These are phyloP conservation scores for Solea solea DNA, from an alignment of 2,113 vertebrate species.

Conservation along the genomic window DNA sequence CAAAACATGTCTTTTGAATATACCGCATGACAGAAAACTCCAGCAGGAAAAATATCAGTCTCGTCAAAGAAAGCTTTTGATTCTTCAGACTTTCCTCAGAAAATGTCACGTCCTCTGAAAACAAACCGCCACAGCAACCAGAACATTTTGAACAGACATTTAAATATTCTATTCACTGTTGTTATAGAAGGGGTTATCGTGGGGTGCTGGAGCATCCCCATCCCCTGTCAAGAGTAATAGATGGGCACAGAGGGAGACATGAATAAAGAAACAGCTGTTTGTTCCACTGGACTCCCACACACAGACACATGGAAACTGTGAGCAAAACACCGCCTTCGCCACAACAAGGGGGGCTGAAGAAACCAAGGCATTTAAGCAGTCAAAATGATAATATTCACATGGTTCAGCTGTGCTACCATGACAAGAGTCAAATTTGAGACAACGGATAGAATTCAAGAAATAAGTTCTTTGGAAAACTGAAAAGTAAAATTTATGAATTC, in stretches of 20 bases:
- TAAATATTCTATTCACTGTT: slow-evolving; percentile 6
- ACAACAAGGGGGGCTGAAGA: slow-evolving; percentile 54
- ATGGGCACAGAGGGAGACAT: slow-evolving; percentile 33
- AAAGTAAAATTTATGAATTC: slow-evolving; percentile 12
- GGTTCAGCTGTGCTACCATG: slow-evolving; percentile 12
- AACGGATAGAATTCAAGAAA: slow-evolving; percentile 23
- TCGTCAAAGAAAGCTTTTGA: too few relatives aligned
- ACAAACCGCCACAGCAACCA: too few relatives aligned
- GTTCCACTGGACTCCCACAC: slow-evolving; percentile 70
- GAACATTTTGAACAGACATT: background rate
- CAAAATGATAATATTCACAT: slow-evolving; percentile 42
- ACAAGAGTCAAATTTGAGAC: slow-evolving; percentile 17
- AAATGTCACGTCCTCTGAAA: too few relatives aligned
- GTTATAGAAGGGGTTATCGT: background rate
- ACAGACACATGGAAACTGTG: slow-evolving; percentile 74
- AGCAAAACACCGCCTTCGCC: slow-evolving; percentile 45
- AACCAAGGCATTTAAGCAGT: slow-evolving; percentile 21
- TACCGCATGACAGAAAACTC: too few relatives aligned
- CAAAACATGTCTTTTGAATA: too few relatives aligned
- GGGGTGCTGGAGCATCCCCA: slow-evolving; percentile 16
- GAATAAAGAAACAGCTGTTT: slow-evolving; percentile 68
- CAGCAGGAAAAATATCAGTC: too few relatives aligned
- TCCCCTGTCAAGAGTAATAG: slow-evolving; percentile 9
- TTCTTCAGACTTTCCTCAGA: too few relatives aligned
- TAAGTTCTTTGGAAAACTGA: background rate